These are phyloP conservation scores for Globodera ellingtonae DNA, from an alignment of 1,140 invertebrate genomes.

Conservation along the genomic window DNA sequence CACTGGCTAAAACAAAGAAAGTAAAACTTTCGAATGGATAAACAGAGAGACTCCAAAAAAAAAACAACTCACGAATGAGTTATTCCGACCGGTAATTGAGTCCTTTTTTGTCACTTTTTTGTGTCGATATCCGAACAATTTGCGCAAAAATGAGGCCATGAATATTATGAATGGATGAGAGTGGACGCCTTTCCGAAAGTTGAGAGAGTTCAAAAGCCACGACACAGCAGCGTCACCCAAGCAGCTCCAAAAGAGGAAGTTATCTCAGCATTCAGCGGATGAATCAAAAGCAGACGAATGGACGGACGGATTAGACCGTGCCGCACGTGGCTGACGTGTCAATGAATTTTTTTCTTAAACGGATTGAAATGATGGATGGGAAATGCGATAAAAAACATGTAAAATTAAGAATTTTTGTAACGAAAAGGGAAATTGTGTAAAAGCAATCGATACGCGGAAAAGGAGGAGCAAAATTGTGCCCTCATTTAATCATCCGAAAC, in stretches of 20 bases:
- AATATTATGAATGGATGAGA: not conserved
- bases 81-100: constrained; percentile 62
- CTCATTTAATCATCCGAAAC: not conserved
- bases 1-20: constrained; percentile 49
- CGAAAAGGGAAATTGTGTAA: no score
- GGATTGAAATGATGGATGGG: no score
- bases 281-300: no score
- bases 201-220: not conserved
- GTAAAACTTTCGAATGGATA: not conserved
- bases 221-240: not conserved
- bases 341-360: no score
- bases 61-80: constrained; percentile 57
- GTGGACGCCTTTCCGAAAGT: not conserved
- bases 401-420: no score
- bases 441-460: no score
- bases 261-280: no score
- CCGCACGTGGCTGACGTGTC: no score
- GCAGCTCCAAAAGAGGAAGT: no score
- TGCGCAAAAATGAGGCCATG: constrained; percentile 26
- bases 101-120: constrained; percentile 57
- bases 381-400: no score
- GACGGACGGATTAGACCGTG: no score
- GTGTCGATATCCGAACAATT: constrained; percentile 22
- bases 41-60: not conserved
- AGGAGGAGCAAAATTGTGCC: not conserved